A percentile compares a stretch with the other conserved stretches of the same genome.
These are phyloP conservation scores for Iselma pallidipennis DNA, from an alignment of 2,888 invertebrate genomes.

Conservation along the genomic window DNA sequence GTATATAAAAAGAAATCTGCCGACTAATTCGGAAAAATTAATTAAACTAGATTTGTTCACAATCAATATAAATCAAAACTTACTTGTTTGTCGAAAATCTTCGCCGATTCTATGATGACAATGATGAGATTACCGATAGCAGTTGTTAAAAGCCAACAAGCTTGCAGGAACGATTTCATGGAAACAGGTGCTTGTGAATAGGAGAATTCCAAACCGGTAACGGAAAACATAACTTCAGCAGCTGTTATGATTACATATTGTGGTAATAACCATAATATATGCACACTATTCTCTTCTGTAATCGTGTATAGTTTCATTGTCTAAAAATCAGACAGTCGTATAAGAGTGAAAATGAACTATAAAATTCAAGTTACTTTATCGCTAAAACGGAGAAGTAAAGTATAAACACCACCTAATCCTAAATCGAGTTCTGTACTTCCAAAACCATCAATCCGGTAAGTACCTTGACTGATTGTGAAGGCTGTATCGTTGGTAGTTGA, in stretches of 20 bases:
- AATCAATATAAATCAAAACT: constrained; percentile 24
- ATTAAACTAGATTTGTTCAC: not conserved
- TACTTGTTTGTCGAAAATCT: constrained; percentile 78
- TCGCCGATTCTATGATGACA: constrained; percentile 80
- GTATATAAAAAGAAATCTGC: constrained; percentile 1
- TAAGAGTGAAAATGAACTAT: not conserved
- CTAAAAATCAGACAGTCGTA: not conserved
- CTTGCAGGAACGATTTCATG: constrained; percentile 95
- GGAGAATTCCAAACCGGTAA: constrained; percentile 94
- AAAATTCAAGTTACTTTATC: not conserved
- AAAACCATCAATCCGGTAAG: constrained; percentile 22
- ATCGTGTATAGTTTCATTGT: constrained; percentile 40
- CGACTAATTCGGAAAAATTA: not conserved
- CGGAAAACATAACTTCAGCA: constrained; percentile 94
- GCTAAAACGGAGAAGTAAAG: constrained; percentile 53
- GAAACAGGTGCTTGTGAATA: constrained; percentile 90
- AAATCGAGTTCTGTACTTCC: constrained; percentile 45
- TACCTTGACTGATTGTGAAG: constrained; percentile 28
- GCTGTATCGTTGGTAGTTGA: constrained; percentile 1
- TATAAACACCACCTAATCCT: constrained; percentile 69
- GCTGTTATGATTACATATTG: constrained; percentile 92
- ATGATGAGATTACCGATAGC: constrained; percentile 94
- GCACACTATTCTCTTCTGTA: constrained; percentile 72
- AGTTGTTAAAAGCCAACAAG: constrained; percentile 89
- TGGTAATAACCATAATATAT: constrained; percentile 85